Evolutionary conservation across 2,113 vertebrate species (phyloP).

Genomic region (Probosciger aterrimus): DNA sequence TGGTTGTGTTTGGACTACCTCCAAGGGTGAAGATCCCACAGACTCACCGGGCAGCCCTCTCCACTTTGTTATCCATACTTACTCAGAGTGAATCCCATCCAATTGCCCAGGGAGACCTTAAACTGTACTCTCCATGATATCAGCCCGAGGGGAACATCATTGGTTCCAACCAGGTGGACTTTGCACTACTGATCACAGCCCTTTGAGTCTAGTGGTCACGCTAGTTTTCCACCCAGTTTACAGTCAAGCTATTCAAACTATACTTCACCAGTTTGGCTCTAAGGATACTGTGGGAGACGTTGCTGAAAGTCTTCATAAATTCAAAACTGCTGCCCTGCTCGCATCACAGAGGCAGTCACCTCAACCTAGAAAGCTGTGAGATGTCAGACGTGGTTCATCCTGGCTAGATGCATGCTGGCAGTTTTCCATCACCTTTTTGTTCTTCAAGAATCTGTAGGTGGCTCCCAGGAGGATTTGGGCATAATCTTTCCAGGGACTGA

Average conservation of each 20-base stretch:
- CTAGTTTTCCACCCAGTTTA: background rate
- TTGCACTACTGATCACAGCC: background rate
- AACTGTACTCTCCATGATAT: background rate
- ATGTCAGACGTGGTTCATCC: background rate
- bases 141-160: background rate
- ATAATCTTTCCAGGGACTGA: background rate
- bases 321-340: background rate
- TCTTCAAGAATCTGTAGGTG: background rate
- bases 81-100: background rate
- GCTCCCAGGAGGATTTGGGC: background rate
- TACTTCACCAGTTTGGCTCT: background rate
- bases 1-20: background rate
- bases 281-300: background rate
- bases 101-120: rapidly evolving
- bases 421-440: background rate
- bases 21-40: background rate
- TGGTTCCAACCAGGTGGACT: background rate
- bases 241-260: background rate
- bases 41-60: background rate
- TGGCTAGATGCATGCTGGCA: background rate
- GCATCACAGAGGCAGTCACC: background rate
- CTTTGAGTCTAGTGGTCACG: background rate
- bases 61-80: background rate
- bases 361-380: background rate
- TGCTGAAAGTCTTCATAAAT: background rate